A percentile compares a stretch with the other conserved stretches of the same genome.
These are phyloP conservation scores for Andrena praecox DNA, from an alignment of 2,888 invertebrate genomes.

Conservation along the genomic window DNA sequence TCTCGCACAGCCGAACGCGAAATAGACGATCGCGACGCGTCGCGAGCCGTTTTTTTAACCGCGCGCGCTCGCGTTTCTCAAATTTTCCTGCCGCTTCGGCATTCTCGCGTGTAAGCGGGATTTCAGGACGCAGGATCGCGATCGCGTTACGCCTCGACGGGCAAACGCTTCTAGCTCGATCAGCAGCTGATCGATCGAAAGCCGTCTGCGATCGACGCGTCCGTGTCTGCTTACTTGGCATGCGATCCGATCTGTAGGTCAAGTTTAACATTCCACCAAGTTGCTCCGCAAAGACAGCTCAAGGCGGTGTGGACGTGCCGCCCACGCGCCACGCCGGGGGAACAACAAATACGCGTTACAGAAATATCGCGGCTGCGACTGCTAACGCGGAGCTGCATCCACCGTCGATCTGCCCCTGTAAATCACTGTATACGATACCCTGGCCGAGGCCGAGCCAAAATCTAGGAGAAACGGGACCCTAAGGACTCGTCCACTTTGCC, in stretches of 20 bases:
- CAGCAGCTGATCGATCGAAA: slow-evolving; percentile 25
- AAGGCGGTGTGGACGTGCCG: slow-evolving; percentile 39
- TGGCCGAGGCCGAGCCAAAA: neutral
- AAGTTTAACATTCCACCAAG: slow-evolving; percentile 72
- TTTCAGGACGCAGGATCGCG: neutral
- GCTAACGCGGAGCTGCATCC: slow-evolving; percentile 12
- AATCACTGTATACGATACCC: neutral
- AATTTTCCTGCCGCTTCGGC: neutral
- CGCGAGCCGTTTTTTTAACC: neutral
- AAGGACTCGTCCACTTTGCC: neutral
- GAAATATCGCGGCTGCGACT: slow-evolving; percentile 37
- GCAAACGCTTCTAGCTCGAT: slow-evolving; percentile 27
- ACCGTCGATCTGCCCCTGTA: neutral
- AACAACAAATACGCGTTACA: slow-evolving; percentile 35
- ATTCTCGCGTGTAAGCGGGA: neutral
- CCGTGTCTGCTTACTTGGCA: slow-evolving; percentile 60
- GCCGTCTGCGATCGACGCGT: slow-evolving; percentile 46
- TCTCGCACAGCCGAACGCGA: slow-evolving; percentile 24
- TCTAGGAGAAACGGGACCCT: neutral
- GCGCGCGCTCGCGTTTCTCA: neutral
- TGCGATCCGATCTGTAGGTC: slow-evolving; percentile 73
- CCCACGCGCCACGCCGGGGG: slow-evolving; percentile 54
- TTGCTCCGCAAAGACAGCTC: slow-evolving; percentile 48
- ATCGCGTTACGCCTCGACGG: slow-evolving; percentile 34
- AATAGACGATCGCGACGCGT: slow-evolving; percentile 21